phyloP scores from a whole-genome alignment of 2,888 invertebrate genomes.

The Alentia gelatinosa region DNA sequence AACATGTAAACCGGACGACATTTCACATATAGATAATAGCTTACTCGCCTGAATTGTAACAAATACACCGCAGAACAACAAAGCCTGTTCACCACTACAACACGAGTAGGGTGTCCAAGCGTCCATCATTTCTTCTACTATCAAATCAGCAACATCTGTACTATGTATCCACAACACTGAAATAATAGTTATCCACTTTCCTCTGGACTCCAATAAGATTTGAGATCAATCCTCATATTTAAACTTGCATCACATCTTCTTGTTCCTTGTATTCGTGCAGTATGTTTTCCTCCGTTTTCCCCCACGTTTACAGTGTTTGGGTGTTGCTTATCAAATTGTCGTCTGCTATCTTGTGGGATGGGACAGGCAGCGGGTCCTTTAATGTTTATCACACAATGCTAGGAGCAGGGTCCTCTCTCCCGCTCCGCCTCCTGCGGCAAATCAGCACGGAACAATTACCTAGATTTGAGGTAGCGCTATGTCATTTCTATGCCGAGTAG shows the following conservation, averaged over 20 bases:
- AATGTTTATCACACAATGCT: constrained; percentile 31
- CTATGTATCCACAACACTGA: neutral
- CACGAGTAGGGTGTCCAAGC: no score
- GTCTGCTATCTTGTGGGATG: neutral
- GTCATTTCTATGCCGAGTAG: constrained; percentile 73
- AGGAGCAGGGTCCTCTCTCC: neutral
- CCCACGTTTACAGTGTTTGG: neutral
- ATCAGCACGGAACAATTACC: neutral
- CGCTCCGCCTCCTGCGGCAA: neutral
- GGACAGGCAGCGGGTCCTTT: neutral
- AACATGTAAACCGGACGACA: neutral
- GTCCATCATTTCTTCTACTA: neutral
- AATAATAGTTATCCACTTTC: neutral
- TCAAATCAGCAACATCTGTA: neutral
- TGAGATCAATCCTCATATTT: constrained; percentile 24
- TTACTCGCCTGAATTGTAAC: neutral
- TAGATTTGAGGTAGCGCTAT: constrained; percentile 52
- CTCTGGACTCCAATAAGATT: constrained; percentile 12
- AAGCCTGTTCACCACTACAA: neutral
- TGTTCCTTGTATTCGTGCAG: neutral
- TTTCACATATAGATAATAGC: neutral
- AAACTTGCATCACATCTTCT: constrained; percentile 20
- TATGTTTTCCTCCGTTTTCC: neutral
- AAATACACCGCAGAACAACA: neutral
- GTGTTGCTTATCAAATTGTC: neutral